These are phyloP conservation scores for Cephalophus harveyi DNA, from an alignment of 2,113 vertebrate species.

Conservation along the genomic window DNA sequence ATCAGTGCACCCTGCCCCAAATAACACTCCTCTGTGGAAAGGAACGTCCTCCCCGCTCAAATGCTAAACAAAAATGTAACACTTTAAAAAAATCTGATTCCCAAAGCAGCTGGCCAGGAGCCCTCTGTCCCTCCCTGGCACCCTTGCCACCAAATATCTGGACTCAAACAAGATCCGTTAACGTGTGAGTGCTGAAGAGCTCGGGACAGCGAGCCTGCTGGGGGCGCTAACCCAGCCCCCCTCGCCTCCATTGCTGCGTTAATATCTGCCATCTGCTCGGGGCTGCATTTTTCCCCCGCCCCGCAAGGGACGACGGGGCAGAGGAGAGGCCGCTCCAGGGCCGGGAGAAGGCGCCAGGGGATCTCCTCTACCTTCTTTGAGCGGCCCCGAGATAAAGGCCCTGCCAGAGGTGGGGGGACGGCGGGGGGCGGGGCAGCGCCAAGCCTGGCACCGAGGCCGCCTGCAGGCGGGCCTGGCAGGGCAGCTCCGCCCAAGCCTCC, in stretches of 20 bases:
- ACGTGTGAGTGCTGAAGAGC: constrained; percentile 31
- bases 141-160: constrained; percentile 13
- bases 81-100: neutral
- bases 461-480: constrained; percentile 52
- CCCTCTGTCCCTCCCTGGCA: neutral
- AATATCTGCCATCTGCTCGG: constrained; percentile 73
- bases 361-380: neutral
- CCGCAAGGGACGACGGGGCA: constrained; percentile 23
- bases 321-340: constrained; percentile 42
- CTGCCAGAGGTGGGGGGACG: neutral
- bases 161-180: constrained; percentile 50
- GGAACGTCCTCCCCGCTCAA: neutral
- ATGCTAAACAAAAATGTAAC: neutral
- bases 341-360: constrained; percentile 40
- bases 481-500: constrained; percentile 44
- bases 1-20: no score
- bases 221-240: neutral
- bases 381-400: neutral
- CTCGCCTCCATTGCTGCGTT: constrained; percentile 49
- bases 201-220: neutral
- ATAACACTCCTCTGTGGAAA: neutral
- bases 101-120: constrained; percentile 53
- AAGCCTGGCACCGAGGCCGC: constrained; percentile 13
- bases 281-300: constrained; percentile 39
- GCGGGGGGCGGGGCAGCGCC: neutral